These are phyloP conservation scores for Myopa testacea DNA, from an alignment of 2,888 invertebrate species.

Conservation along the genomic window DNA sequence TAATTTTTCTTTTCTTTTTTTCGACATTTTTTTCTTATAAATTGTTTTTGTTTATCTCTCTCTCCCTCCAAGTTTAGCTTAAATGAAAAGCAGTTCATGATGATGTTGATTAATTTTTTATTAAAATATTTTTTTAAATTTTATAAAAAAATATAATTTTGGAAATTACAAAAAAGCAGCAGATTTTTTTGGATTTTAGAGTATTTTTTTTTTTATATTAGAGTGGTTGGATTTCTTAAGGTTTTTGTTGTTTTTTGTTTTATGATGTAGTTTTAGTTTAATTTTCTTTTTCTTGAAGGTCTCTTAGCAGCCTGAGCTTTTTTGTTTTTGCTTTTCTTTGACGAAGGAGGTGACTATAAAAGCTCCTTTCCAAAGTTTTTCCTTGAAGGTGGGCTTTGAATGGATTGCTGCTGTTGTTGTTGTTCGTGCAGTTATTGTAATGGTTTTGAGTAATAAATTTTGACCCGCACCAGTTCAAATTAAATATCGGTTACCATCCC, in stretches of 20 bases:
- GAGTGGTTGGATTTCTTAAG: neutral
- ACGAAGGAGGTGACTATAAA: slow-evolving; percentile 1
- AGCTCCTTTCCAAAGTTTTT: slow-evolving; percentile 11
- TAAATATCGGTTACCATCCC: too few relatives aligned
- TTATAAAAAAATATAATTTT: neutral
- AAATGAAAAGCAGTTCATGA: slow-evolving; percentile 15
- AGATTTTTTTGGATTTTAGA: neutral
- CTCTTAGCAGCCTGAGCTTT: slow-evolving; percentile 23
- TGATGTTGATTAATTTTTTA: neutral
- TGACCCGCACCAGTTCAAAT: too few relatives aligned
- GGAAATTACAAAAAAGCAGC: neutral
- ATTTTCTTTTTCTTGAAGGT: slow-evolving; percentile 6
- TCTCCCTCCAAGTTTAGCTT: neutral
- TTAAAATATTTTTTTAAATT: neutral
- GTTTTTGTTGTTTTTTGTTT: too few relatives aligned
- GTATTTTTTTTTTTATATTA: too few relatives aligned
- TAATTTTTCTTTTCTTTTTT: neutral
- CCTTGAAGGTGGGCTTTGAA: slow-evolving; percentile 21
- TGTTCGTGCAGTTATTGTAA: too few relatives aligned
- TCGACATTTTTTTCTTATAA: neutral
- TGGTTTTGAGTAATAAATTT: too few relatives aligned
- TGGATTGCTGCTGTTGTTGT: too few relatives aligned
- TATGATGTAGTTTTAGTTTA: neutral
- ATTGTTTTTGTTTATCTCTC: neutral
- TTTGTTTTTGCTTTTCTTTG: neutral